Evolutionary conservation across 2,888 invertebrate genomes (phyloP).

Genomic region (Caenorhabditis sulstoni): DNA sequence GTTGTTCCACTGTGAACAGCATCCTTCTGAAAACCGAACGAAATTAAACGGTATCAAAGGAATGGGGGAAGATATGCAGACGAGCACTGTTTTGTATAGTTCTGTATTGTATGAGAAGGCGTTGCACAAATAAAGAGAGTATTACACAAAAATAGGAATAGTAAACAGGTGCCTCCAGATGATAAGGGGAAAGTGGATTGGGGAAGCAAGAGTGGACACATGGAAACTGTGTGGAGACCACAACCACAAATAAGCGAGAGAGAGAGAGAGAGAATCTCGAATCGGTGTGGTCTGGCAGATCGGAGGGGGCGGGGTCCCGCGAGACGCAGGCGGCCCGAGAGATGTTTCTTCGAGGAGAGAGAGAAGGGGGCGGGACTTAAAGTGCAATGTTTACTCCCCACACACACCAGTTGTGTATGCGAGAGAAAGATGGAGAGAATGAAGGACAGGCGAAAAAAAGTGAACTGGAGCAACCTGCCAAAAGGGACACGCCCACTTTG

Average conservation of each 20-base stretch:
- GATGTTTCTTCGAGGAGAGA: conserved; percentile 26
- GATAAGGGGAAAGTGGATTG: conserved; percentile 20
- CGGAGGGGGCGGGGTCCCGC: conserved; percentile 9
- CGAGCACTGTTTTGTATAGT: neutral
- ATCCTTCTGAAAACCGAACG: too few relatives aligned
- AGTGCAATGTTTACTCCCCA: conserved; percentile 53
- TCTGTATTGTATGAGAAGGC: conserved; percentile 6
- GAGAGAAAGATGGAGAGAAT: neutral
- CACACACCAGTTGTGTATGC: conserved; percentile 18
- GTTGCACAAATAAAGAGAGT: conserved; percentile 21
- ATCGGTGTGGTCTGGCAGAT: conserved; percentile 45
- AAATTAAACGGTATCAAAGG: neutral
- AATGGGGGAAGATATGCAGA: neutral
- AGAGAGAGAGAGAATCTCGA: too few relatives aligned
- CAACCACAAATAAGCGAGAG: conserved; percentile 14
- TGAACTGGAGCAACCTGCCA: neutral
- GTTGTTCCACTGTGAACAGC: conserved; percentile 83
- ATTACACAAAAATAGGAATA: conserved; percentile 24
- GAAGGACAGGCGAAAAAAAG: conserved; percentile 11
- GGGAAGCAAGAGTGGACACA: too few relatives aligned
- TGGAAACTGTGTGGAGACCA: conserved; percentile 1
- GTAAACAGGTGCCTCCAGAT: conserved; percentile 12
- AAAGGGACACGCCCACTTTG: too few relatives aligned
- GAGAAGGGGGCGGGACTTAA: conserved; percentile 34
- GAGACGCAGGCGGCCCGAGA: conserved; percentile 1